Evolutionary conservation across 1,140 invertebrate genomes (phyloP), one percentile per base, ranked within the genome.

Genomic region (Colletes gigas): DNA sequence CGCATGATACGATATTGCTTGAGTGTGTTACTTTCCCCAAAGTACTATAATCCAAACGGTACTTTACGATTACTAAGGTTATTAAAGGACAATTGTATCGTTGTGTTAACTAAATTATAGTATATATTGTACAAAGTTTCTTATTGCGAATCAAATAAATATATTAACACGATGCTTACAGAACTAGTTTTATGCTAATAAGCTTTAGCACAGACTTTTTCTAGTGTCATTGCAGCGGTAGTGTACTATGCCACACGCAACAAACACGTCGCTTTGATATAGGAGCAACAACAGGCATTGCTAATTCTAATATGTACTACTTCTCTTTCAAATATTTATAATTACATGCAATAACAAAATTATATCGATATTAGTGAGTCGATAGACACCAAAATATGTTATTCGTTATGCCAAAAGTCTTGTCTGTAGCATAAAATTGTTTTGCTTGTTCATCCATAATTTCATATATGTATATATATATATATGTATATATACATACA

Each of bases 141-240:
- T 62, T 65, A n/a, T 65, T 0, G 15, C 8, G 55, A 52, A 47
- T 41, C 14, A 74, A 30, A 39, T 52, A 63, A 65, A 84, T 67
- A 17, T 12, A 57, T 30, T 7, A 66, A 81, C 3, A 62, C 30
- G 65, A 81, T 87, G 14, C 81, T 88, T 88, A 84, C 82, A 39
- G 60, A 83, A 83, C 72, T 73, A 41, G n/a, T 47, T 69, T 30
- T 63, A 83, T 78, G 57, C 12, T 78, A 85, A 69, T 70, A 55
- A 15, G 12, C 30, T 41, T 65, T 75, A 68, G 19, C 19, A 54
- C 4, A 21, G n/a, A 67, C 30, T 30, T 30, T 78, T 9, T 3
- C 15, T 10, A 71, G 4, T 75, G 30, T 84, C 72, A 68, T 81
- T 79, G 57, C 7, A 59, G 39, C 15, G 10, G n/a, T 15, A 41